Conservation (phyloP, 2,888 invertebrate species). For the Flexamia atlantica region DNA sequence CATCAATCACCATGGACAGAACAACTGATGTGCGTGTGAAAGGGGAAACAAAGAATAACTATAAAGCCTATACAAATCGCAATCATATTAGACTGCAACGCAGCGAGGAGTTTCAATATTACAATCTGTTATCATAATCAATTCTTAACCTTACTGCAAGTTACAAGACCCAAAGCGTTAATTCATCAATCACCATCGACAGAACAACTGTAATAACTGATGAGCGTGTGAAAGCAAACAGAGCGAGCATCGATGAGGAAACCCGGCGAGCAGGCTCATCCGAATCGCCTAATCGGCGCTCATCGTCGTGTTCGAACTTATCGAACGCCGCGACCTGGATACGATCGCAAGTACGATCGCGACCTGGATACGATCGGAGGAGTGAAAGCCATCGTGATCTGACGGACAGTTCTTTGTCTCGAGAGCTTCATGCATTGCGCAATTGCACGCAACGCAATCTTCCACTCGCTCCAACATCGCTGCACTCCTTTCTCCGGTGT, state of each 20-base stretch:
- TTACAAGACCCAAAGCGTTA: too few species aligned
- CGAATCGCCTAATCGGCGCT: background rate
- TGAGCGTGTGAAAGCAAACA: slow-evolving; percentile 10
- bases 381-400: slow-evolving; percentile 46
- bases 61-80: too few species aligned
- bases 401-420: slow-evolving; percentile 54
- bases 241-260: background rate
- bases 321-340: slow-evolving; percentile 30
- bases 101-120: too few species aligned
- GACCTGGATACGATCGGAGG: slow-evolving; percentile 42
- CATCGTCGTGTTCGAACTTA: slow-evolving; percentile 18
- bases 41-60: too few species aligned
- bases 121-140: too few species aligned
- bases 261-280: background rate
- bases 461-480: background rate
- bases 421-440: slow-evolving; percentile 42
- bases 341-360: slow-evolving; percentile 14
- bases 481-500: slow-evolving; percentile 17
- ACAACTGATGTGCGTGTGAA: too few species aligned
- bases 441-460: slow-evolving; percentile 42
- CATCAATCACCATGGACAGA: too few species aligned
- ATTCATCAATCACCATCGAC: too few species aligned
- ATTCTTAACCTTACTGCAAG: too few species aligned
- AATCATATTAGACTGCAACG: too few species aligned
- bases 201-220: too few species aligned